phyloP scores from a whole-genome alignment of 2,113 vertebrate species.

The Perca schrenkii region DNA sequence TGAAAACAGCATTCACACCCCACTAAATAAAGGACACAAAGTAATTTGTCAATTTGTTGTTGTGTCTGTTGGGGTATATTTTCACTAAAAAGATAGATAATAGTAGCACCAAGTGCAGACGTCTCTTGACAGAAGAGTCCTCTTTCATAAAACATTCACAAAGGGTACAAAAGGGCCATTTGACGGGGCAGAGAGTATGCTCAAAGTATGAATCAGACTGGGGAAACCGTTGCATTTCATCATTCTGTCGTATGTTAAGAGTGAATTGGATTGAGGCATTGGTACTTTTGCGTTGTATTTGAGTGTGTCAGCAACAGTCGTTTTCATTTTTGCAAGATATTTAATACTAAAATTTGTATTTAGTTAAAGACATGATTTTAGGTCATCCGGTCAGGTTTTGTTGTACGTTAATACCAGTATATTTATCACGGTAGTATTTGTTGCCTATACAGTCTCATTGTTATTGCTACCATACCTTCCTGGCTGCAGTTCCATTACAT shows the following conservation, averaged over 20 bases:
- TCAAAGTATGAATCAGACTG: conserved; percentile 23
- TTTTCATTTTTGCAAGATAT: background rate
- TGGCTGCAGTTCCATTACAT: no score
- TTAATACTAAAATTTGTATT: background rate
- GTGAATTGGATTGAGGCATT: background rate
- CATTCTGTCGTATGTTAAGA: conserved; percentile 6
- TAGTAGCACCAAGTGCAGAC: conserved; percentile 1
- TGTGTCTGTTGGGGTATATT: conserved; percentile 16
- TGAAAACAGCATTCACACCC: background rate
- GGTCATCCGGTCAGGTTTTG: background rate
- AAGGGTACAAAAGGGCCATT: conserved; percentile 51
- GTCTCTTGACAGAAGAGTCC: conserved; percentile 42
- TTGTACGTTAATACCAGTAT: background rate
- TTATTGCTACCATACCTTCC: background rate
- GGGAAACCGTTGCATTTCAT: conserved; percentile 20
- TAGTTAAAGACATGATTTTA: background rate
- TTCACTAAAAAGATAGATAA: conserved; percentile 28
- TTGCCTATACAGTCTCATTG: background rate
- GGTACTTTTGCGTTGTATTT: background rate
- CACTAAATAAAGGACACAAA: background rate
- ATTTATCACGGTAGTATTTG: background rate
- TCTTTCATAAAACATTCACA: conserved; percentile 61
- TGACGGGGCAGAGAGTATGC: conserved; percentile 27
- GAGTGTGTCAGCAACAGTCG: background rate
- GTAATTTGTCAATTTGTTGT: background rate